phyloP scores from a whole-genome alignment of 2,113 vertebrate genomes.

The Gambusia affinis region DNA sequence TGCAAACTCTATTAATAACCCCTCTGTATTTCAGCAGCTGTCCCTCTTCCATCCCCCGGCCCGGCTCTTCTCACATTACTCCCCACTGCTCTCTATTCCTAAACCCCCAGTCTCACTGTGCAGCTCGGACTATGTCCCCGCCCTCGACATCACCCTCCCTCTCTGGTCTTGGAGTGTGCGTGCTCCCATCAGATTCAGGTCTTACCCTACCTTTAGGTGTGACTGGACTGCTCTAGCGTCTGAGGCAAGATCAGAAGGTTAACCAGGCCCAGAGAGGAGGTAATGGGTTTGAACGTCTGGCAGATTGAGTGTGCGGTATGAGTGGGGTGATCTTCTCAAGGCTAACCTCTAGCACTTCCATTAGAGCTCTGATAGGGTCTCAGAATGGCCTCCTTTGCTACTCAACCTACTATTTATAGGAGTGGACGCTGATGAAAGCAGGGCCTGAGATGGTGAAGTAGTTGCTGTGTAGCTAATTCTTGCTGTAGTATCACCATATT shows the following conservation, averaged over 20 bases:
- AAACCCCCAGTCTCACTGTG: slow-evolving; percentile 47
- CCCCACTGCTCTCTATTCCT: slow-evolving; percentile 26
- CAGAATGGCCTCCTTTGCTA: slow-evolving; percentile 71
- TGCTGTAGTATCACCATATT: not conserved
- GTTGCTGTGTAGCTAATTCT: slow-evolving; percentile 34
- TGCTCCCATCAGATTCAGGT: slow-evolving; percentile 43
- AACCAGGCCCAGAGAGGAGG: slow-evolving; percentile 70
- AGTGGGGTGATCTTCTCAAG: slow-evolving; percentile 36
- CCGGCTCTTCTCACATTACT: slow-evolving; percentile 70
- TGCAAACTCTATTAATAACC: slow-evolving; percentile 84
- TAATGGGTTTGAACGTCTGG: slow-evolving; percentile 67
- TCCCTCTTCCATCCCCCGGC: slow-evolving; percentile 62
- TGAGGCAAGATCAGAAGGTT: slow-evolving; percentile 68
- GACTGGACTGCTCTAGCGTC: slow-evolving; percentile 42
- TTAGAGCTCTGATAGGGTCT: slow-evolving; percentile 62
- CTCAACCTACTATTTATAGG: slow-evolving; percentile 80
- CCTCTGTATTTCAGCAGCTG: slow-evolving; percentile 84
- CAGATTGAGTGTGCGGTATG: slow-evolving; percentile 51
- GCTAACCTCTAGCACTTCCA: slow-evolving; percentile 57
- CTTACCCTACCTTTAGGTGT: slow-evolving; percentile 25
- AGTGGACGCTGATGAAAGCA: slow-evolving; percentile 62
- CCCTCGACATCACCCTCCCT: slow-evolving; percentile 39
- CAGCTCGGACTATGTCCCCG: slow-evolving; percentile 47
- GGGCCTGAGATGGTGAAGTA: slow-evolving; percentile 57
- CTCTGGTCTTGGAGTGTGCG: slow-evolving; percentile 33